Percentiles rank a stretch among this genome's conserved stretches.
Conservation (phyloP, 2,797 vertebrate genomes). For the Hapalemur alaotrensis region DNA sequence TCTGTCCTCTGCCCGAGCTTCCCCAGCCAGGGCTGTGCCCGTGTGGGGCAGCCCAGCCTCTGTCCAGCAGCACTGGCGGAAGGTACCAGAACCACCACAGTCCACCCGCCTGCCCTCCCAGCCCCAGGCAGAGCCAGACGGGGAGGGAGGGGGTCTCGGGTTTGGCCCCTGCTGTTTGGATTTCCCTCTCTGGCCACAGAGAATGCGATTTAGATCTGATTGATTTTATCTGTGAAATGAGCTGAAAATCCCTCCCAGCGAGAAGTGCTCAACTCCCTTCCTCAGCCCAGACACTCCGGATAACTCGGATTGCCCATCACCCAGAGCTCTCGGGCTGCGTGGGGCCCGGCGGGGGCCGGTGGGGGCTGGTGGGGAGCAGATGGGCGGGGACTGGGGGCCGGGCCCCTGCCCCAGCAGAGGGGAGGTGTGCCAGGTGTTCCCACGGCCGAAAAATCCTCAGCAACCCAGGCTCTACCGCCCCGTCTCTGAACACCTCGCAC, state of each 20-base stretch:
- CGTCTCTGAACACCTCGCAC: not conserved
- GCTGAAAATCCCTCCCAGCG: constrained; percentile 74
- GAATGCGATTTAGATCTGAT: constrained; percentile 56
- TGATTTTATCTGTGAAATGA: constrained; percentile 81
- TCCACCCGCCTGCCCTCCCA: not conserved
- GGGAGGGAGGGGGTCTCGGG: not conserved
- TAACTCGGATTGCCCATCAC: constrained; percentile 66
- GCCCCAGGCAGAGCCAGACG: not conserved
- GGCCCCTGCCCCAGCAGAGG: rapidly evolving
- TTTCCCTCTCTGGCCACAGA: not conserved
- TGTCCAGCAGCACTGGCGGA: not conserved
- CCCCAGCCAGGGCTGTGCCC: not conserved
- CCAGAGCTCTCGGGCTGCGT: not conserved
- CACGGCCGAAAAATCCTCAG: rapidly evolving
- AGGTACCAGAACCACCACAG: not conserved
- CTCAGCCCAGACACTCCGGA: constrained; percentile 66
- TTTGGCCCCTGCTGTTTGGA: not conserved
- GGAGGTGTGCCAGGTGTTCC: not conserved
- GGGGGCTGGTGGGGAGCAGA: too few species aligned
- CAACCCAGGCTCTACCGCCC: rapidly evolving
- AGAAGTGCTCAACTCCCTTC: constrained; percentile 49
- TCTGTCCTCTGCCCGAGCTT: not conserved
- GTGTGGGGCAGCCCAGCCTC: not conserved
- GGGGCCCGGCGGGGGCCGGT: not conserved
- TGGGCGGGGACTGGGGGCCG: rapidly evolving